A percentile compares a stretch with the other conserved stretches of the same genome.
These are phyloP conservation scores for Imbricaverruca yamaguchii DNA, from an alignment of 2,888 invertebrate species.

Conservation along the genomic window DNA sequence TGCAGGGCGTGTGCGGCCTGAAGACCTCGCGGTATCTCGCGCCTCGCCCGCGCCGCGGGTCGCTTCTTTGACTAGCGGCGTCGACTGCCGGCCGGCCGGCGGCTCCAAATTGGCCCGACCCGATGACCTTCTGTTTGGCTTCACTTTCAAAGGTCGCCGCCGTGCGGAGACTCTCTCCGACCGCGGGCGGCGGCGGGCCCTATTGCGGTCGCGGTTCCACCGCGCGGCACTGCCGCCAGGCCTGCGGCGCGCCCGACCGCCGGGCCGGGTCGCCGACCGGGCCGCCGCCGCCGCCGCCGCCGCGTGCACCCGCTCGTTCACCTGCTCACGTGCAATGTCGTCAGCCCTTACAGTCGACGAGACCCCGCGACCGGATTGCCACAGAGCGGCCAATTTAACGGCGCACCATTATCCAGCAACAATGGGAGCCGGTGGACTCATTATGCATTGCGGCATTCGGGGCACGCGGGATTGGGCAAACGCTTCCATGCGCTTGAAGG, in stretches of 20 bases:
- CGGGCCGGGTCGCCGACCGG: too few species aligned
- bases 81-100: background rate
- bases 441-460: background rate
- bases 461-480: background rate
- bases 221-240: background rate
- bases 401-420: background rate
- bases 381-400: background rate
- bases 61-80: too few species aligned
- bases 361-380: background rate
- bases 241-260: too few species aligned
- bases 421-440: background rate
- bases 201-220: background rate
- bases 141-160: slow-evolving; percentile 9
- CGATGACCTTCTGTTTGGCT: background rate
- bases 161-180: background rate
- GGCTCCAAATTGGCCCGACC: background rate
- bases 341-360: background rate
- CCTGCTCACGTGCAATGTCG: background rate
- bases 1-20: too few species aligned
- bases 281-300: too few species aligned
- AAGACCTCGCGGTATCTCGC: too few species aligned
- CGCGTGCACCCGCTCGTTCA: too few species aligned
- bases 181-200: background rate
- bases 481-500: background rate
- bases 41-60: too few species aligned